Conservation (phyloP, 1,140 invertebrate genomes). For the Anoplolepis gracilipes region DNA sequence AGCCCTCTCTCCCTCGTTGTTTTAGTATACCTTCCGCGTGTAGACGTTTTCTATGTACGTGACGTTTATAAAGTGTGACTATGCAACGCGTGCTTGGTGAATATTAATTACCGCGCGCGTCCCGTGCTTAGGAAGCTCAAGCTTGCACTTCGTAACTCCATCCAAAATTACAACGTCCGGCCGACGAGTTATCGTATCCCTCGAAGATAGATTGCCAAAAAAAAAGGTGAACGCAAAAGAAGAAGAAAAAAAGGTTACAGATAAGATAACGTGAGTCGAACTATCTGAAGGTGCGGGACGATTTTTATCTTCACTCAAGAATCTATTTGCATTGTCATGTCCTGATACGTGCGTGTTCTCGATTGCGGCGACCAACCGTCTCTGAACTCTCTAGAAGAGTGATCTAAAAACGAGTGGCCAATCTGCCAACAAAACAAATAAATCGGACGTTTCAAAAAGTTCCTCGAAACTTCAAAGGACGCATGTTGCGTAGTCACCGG, state of each 20-base stretch:
- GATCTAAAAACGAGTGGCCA: conserved; percentile 47
- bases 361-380: background rate
- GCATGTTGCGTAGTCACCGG: conserved; percentile 32
- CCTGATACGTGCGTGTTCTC: background rate
- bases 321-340: conserved; percentile 32
- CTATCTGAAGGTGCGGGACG: background rate
- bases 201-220: background rate
- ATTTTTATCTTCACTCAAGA: background rate
- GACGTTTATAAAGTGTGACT: conserved; percentile 63
- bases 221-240: background rate
- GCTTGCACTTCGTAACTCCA: background rate
- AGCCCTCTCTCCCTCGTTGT: background rate
- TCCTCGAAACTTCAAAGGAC: conserved; percentile 46
- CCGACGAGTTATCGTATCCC: background rate
- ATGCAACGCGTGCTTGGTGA: conserved; percentile 54
- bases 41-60: conserved; percentile 67
- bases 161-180: conserved; percentile 16
- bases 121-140: background rate
- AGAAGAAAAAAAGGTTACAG: background rate
- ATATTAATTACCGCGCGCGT: conserved; percentile 63
- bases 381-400: background rate
- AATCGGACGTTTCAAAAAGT: conserved; percentile 30
- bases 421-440: conserved; percentile 63
- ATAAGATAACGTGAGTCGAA: background rate
- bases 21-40: conserved; percentile 68